phyloP scores from a whole-genome alignment of 2,797 vertebrate species.

The Chrysocyon brachyurus region DNA sequence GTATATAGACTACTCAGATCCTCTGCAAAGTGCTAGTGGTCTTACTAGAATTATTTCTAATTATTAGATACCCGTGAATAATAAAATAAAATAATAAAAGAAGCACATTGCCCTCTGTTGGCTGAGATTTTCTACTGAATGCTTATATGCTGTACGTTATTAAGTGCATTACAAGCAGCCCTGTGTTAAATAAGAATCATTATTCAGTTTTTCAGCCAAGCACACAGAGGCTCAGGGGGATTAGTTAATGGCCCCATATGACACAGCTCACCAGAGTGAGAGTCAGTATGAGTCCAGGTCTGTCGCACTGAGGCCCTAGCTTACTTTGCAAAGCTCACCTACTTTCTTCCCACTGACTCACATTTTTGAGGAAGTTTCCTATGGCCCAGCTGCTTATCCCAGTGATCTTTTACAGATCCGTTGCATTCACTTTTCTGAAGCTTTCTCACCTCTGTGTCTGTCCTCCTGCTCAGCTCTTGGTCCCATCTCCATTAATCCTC shows the following conservation, averaged over 20 bases:
- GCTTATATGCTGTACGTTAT: background rate
- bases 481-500: background rate
- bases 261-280: background rate
- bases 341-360: fast-evolving
- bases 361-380: background rate
- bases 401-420: background rate
- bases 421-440: background rate
- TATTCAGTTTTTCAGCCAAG: background rate
- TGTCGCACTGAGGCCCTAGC: background rate
- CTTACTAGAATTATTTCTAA: background rate
- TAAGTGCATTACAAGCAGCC: no score
- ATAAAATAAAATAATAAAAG: background rate
- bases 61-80: background rate
- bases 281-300: background rate
- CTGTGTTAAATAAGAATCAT: background rate
- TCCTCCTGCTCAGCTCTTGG: background rate
- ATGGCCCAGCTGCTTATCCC: background rate
- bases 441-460: background rate
- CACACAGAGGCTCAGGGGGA: background rate
- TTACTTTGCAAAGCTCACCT: fast-evolving
- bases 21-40: background rate
- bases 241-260: background rate
- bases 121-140: background rate
- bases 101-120: background rate
- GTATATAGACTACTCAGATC: background rate